Percentiles rank a stretch among this genome's conserved stretches.
phyloP scores from a whole-genome alignment of 2,888 invertebrate species.

The Orthonevra nobilis region DNA sequence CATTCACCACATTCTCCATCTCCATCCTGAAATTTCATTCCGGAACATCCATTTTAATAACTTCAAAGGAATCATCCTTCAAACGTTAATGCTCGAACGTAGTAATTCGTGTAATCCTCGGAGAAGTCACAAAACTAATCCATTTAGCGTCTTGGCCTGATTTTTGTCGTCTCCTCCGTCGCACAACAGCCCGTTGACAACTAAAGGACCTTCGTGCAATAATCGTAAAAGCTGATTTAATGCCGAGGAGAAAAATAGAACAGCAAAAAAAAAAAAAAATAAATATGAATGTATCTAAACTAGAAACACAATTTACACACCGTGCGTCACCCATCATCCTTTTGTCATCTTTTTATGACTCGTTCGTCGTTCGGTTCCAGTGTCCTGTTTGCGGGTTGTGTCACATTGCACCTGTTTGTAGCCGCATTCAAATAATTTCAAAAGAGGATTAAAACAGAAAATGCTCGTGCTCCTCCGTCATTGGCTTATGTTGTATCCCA shows the following conservation, averaged over 20 bases:
- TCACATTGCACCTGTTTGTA: constrained; percentile 61
- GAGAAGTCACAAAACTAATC: constrained; percentile 65
- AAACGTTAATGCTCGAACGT: constrained; percentile 48
- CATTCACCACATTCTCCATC: neutral
- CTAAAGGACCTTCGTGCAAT: constrained; percentile 42
- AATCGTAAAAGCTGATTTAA: constrained; percentile 64
- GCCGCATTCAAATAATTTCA: constrained; percentile 55
- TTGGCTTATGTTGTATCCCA: neutral
- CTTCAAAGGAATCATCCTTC: constrained; percentile 24
- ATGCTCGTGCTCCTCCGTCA: neutral
- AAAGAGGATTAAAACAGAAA: constrained; percentile 44
- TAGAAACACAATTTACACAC: constrained; percentile 3
- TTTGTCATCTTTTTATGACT: constrained; percentile 20
- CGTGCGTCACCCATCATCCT: constrained; percentile 25
- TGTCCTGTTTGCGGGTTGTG: constrained; percentile 27
- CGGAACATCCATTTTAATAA: neutral
- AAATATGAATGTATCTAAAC: neutral
- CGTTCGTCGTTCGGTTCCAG: neutral
- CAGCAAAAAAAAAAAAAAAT: constrained; percentile 4
- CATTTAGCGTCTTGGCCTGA: constrained; percentile 40
- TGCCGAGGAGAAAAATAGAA: constrained; percentile 18
- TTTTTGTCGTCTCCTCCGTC: constrained; percentile 17
- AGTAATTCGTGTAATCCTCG: constrained; percentile 55
- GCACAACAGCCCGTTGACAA: constrained; percentile 4
- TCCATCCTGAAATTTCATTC: neutral